A percentile compares a stretch with the other conserved stretches of the same genome.
phyloP scores from a whole-genome alignment of 2,888 invertebrate species.

The Lasioglossum figueresi region DNA sequence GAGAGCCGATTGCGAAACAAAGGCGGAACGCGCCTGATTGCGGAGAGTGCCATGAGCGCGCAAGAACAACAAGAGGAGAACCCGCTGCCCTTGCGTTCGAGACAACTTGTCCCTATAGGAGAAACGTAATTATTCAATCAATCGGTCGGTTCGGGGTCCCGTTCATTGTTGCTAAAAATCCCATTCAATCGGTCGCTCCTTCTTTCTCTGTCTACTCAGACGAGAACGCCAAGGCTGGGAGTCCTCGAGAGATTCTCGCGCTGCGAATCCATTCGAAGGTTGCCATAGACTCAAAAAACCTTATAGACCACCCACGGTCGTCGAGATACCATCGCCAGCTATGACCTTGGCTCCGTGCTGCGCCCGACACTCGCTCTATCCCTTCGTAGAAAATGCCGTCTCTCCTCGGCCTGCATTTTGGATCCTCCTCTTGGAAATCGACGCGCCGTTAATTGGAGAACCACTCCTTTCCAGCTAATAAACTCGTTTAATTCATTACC shows the following conservation, averaged over 20 bases:
- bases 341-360: conserved; percentile 24
- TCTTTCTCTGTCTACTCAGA: not conserved
- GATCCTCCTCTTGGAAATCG: not conserved
- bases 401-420: not conserved
- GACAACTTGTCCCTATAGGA: not conserved
- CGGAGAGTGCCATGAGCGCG: not conserved
- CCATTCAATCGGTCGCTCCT: not conserved
- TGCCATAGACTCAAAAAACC: conserved; percentile 20
- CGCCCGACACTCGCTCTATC: conserved; percentile 15
- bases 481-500: not conserved
- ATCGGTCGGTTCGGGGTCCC: not conserved
- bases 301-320: conserved; percentile 41
- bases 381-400: conserved; percentile 9
- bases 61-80: conserved; percentile 11
- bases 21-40: conserved; percentile 5
- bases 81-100: not conserved
- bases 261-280: conserved; percentile 21
- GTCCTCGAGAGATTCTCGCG: conserved; percentile 7
- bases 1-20: conserved; percentile 49
- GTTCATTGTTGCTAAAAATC: not conserved
- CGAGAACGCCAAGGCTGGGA: not conserved
- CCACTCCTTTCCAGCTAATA: not conserved
- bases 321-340: conserved; percentile 18
- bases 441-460: not conserved
- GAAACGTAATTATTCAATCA: conserved; percentile 14